A percentile compares a stretch with the other conserved stretches of the same genome.
phyloP scores from a whole-genome alignment of 2,113 vertebrate species.

The Salvelinus alpinus region DNA sequence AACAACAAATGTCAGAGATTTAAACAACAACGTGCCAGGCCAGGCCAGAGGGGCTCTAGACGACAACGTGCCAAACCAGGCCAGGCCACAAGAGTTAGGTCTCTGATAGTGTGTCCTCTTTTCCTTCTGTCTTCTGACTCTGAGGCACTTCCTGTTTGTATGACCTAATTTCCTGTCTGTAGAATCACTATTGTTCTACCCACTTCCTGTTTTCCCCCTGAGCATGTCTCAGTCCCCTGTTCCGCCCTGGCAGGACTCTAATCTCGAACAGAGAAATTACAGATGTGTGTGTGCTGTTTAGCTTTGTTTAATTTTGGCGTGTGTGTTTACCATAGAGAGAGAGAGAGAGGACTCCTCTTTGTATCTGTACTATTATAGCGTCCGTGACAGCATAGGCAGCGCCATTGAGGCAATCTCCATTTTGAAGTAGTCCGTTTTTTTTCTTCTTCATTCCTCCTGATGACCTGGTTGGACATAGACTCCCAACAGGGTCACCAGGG shows the following conservation, averaged over 20 bases:
- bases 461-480: too few relatives aligned
- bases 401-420: too few relatives aligned
- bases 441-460: too few relatives aligned
- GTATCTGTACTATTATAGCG: too few relatives aligned
- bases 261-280: not conserved
- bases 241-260: not conserved
- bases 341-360: too few relatives aligned
- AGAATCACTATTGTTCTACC: constrained; percentile 60
- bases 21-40: not conserved
- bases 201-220: constrained; percentile 44
- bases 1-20: not conserved
- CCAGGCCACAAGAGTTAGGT: too few relatives aligned
- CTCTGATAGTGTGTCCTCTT: not conserved
- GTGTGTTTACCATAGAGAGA: not conserved
- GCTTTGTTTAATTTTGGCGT: not conserved
- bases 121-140: not conserved
- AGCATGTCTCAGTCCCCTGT: not conserved
- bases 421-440: too few relatives aligned
- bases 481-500: too few relatives aligned
- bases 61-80: too few relatives aligned
- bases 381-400: too few relatives aligned
- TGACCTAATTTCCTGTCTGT: constrained; percentile 56
- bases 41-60: not conserved
- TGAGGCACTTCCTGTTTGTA: constrained; percentile 26
- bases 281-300: constrained; percentile 4